Evolutionary conservation across 2,797 vertebrate species (phyloP).

Genomic region (Phoebastria nigripes): DNA sequence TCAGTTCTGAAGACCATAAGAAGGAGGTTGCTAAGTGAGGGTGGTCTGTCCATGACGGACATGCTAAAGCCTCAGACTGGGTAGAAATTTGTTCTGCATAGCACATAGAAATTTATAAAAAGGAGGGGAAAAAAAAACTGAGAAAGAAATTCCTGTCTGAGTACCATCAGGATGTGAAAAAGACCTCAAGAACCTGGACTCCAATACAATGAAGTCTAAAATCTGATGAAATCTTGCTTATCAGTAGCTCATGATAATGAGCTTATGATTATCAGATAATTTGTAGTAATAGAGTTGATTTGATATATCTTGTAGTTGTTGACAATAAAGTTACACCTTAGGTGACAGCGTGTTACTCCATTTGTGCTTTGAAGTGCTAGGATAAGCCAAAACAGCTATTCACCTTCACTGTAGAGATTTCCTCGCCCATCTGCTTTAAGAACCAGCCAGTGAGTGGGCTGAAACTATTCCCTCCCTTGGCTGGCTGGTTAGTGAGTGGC

Average conservation of each 20-base stretch:
- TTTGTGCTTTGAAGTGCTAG: not conserved
- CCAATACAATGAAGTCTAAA: not conserved
- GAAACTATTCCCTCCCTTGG: not conserved
- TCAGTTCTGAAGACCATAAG: not conserved
- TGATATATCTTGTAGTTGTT: not conserved
- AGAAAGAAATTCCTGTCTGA: not conserved
- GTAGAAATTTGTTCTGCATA: not conserved
- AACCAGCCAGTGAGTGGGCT: not conserved
- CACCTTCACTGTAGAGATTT: not conserved
- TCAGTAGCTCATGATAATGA: not conserved
- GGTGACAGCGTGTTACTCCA: rapidly evolving
- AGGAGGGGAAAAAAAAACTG: rapidly evolving
- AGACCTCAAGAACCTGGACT: not conserved
- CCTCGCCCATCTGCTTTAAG: not conserved
- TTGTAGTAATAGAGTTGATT: not conserved
- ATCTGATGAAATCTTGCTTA: not conserved
- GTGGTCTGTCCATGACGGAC: not conserved
- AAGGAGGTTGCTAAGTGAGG: not conserved
- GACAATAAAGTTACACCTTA: not conserved
- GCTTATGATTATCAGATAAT: not conserved
- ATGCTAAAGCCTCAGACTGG: not conserved
- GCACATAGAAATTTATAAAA: not conserved
- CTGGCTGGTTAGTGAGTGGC: not conserved
- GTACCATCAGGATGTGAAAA: not conserved
- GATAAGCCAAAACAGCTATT: not conserved